phyloP scores from a whole-genome alignment of 1,140 invertebrate genomes.

The Camponotus floridanus region DNA sequence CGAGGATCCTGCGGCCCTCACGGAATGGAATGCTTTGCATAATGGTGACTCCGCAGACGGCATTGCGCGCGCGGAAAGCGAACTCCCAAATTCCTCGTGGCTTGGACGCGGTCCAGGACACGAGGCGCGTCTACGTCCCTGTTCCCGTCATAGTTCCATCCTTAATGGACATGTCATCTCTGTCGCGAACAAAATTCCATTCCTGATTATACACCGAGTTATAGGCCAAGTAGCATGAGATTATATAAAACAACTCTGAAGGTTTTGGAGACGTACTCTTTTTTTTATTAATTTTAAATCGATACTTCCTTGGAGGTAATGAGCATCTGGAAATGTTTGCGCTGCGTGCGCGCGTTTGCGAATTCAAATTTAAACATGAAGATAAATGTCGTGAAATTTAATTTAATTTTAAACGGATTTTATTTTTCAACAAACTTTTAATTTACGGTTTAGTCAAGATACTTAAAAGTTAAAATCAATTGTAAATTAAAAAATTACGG shows the following conservation, averaged over 20 bases:
- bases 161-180: constrained; percentile 67
- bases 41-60: constrained; percentile 79
- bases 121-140: constrained; percentile 25
- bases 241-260: background rate
- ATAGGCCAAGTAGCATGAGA: background rate
- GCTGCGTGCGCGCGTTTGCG: background rate
- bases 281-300: background rate
- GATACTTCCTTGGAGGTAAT: background rate
- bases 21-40: constrained; percentile 83
- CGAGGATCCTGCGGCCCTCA: constrained; percentile 77
- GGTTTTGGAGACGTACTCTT: too few species aligned
- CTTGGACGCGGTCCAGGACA: constrained; percentile 79
- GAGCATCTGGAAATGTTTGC: background rate
- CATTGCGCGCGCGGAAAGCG: constrained; percentile 73
- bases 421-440: constrained; percentile 14
- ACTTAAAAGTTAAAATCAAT: constrained; percentile 5
- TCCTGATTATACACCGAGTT: background rate
- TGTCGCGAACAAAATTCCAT: constrained; percentile 20
- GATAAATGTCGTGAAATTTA: background rate
- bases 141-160: constrained; percentile 51
- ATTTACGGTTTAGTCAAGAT: background rate
- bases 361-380: background rate
- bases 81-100: constrained; percentile 79
- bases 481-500: background rate
- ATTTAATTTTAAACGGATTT: constrained; percentile 9